Evolutionary conservation across 2,888 invertebrate species (phyloP).

Genomic region (Dione juno): DNA sequence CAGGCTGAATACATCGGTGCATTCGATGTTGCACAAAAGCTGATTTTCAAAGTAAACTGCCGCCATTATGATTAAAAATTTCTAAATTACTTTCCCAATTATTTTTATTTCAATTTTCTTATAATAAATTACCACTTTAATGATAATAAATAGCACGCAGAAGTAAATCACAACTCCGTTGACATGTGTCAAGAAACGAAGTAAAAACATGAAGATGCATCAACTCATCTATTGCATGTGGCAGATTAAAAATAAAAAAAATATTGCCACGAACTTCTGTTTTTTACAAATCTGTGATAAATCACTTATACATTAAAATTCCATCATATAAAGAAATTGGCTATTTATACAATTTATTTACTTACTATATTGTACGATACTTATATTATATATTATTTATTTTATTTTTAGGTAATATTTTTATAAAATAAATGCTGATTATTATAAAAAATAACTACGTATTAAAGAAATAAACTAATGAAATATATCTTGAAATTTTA

Average conservation of each 20-base stretch:
- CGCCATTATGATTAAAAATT: conserved; percentile 9
- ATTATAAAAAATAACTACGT: too few relatives aligned
- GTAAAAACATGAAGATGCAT: neutral
- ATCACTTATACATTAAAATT: too few relatives aligned
- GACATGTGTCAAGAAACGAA: neutral
- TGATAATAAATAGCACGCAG: neutral
- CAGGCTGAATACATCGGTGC: conserved; percentile 55
- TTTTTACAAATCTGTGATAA: too few relatives aligned
- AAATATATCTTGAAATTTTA: too few relatives aligned
- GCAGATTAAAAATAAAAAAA: conserved; percentile 6
- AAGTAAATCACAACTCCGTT: neutral
- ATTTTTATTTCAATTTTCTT: neutral
- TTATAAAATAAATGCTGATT: too few relatives aligned
- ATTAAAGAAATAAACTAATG: too few relatives aligned
- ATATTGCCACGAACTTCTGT: neutral
- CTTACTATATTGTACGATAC: too few relatives aligned
- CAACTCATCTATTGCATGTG: neutral
- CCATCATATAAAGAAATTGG: too few relatives aligned
- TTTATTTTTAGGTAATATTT: too few relatives aligned
- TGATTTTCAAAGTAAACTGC: conserved; percentile 65
- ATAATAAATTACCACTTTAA: neutral
- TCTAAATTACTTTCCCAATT: neutral
- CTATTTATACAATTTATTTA: too few relatives aligned
- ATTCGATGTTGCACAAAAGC: conserved; percentile 50
- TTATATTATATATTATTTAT: too few relatives aligned